Base-by-base conservation (phyloP, 2,888 invertebrate species). In the Asteroscopus sphinx region DNA sequence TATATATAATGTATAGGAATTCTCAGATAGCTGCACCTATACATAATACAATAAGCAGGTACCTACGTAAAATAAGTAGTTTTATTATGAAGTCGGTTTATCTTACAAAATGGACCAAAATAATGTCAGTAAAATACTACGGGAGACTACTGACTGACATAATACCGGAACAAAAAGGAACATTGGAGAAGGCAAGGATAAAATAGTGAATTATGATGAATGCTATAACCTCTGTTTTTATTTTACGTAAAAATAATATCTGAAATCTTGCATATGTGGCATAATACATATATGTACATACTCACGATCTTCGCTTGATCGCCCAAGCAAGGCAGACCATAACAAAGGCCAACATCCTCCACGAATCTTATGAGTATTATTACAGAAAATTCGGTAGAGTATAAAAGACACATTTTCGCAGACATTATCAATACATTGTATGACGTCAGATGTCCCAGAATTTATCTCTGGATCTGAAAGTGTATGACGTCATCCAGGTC, bases 241-340 rank as follows among this genome's bases (percentile, higher is more conserved):
- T 39, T 26, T 32, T 48, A 42, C 17, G 8, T 32, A 26, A 49
- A 62, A 65, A 59, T 32, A 12, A 59, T 52, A 57, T 57, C 54
- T 56, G 45, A 57, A 72, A 68, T 57, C 52, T 57, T 70, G 52
- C 37, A 35, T 70, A 26, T 46, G 35, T 52, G 47, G 46, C 62
- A 45, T 45, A 67, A 25, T n/a, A n/a, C n/a, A n/a, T n/a, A n/a
- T 28, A 11, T 28, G 28, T 57, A 48, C 57, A 48, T 52, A 13
- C 40, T 76, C 73, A 77, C 59, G 70, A 71, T 69, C 52, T 62
- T 33, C 78, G 87, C 84, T 77, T 86, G 88, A 76, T 77, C 80
- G 63, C 72, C 67, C 88, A 86, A 83, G 82, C 85, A 79, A 77
- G 77, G 73, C 81, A 75, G 40, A 40, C 66, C 52, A 57, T 62